Percentiles rank a stretch among this genome's conserved stretches.
These are phyloP conservation scores for Glareola pratincola DNA, from an alignment of 2,113 vertebrate genomes.

Conservation along the genomic window DNA sequence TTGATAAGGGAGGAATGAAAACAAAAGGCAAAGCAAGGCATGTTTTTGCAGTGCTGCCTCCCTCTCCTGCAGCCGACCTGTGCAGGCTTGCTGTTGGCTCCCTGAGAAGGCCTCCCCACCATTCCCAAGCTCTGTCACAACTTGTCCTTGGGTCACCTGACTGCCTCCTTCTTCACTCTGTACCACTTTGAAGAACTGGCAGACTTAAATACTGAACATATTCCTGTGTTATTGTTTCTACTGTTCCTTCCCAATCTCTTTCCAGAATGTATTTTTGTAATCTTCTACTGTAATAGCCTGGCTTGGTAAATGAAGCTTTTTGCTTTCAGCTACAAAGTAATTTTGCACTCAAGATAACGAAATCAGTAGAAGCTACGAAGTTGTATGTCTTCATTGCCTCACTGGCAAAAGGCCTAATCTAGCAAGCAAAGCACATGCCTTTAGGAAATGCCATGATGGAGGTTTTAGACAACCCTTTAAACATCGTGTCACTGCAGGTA, in stretches of 20 bases:
- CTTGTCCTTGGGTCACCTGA: fast-evolving
- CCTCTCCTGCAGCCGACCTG: not conserved
- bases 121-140: not conserved
- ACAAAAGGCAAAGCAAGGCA: not conserved
- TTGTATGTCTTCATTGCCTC: not conserved
- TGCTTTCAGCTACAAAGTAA: not conserved
- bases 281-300: not conserved
- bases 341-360: not conserved
- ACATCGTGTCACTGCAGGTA: fast-evolving
- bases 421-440: not conserved
- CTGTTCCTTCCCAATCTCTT: not conserved
- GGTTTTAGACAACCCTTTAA: not conserved
- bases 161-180: not conserved
- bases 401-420: not conserved
- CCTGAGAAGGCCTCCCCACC: fast-evolving
- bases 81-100: not conserved
- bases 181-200: not conserved
- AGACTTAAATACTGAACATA: not conserved
- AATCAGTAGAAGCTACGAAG: not conserved
- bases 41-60: not conserved
- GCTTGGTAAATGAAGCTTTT: not conserved
- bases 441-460: not conserved
- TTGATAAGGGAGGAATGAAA: not conserved
- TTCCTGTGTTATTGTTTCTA: not conserved
- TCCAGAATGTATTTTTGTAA: not conserved